Evolutionary conservation across 2,113 vertebrate species (phyloP), one percentile per base, ranked within the genome.

Genomic region (Nothobranchius kuhntae): DNA sequence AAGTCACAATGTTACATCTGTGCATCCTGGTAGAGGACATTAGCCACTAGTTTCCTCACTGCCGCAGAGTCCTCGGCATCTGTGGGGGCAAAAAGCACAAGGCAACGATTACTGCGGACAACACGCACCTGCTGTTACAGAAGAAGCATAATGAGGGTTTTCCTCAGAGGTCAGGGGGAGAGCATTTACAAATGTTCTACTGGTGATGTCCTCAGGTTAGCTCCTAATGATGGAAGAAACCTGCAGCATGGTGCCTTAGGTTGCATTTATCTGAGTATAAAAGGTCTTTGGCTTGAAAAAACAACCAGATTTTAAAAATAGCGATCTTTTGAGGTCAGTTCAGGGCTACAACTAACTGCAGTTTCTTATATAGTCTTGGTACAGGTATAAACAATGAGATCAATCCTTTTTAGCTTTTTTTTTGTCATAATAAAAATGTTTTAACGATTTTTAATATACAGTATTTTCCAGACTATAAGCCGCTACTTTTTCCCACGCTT

Each of bases 11-110:
- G 64, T 8, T 71, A 81, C 8, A 12, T 68, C 36, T 72, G 71
- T 0, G 68, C 61, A 21, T 91, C 82, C 46, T 77, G 45, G 73
- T 99, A 99, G 35, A 99, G 92, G 1, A 93, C 86, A 71, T 92
- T 87, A 52, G 93, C 90, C 72, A 99, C 93, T 78, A 96, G 77
- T 0, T 89, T 68, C 59, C 68, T 92, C 48, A 94, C 85, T 3
- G 94, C 91, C 26, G 87, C 84, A 15, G 89, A 61, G 7, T 98
- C 91, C 0, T 75, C 87, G 26, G 85, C 75, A 61, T 96, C 96
- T 99, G 85, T 12, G 63, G 80, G 68, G 47, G 48, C 10, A n/a
- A 82, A 83, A 78, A 44, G n/a, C 42, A 84, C 66, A 78, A 53
- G 1, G 15, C 57, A 46, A 15, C 4, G 38, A 35, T 50, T 42